Base-by-base conservation (phyloP, 2,888 invertebrate species). In the Osedax fenrisi region DNA sequence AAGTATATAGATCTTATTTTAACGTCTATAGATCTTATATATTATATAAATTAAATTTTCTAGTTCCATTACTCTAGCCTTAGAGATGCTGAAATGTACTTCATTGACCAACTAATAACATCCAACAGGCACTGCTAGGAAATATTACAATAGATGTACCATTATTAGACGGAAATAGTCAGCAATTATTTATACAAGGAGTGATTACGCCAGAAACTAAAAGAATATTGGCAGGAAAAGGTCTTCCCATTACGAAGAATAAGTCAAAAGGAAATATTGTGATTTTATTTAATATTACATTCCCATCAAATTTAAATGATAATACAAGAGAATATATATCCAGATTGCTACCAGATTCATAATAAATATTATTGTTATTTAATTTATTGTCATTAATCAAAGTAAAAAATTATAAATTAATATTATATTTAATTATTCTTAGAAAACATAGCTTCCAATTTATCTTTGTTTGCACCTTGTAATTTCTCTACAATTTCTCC, bases 401-500 rank as follows among this genome's bases (percentile, higher is more conserved):
- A 41, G 10, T 41, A 41, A 41, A 10, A 41, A 41, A 41, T 41
- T 5, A 41, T 41, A 17, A 41, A 10, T 10, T 41, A 41, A 5
- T 10, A 41, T n/a, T n/a, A 41, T 41, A 17, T 10, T 41, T 41
- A 41, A 64, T 56, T 71, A 22, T 56, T 27, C 56, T 71, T 71
- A 21, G 23, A 21, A 27, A 71, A 71, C 71, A 71, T 41, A 10
- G 26, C 41, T 27, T 71, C 27, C 71, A 71, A 23, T 27, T 71
- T 71, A 21, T 13, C 21, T 22, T 27, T 71, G 56, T 27, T 56
- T 1, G 56, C 71, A 13, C 59, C 56, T 17, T 41, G 41, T 5
- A 71, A 22, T 71, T 56, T 56, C 5, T 71, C 71, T 71, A 71
- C 71, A 17, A 41, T 25, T 71, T 56, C 26, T 13, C 22, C 41